phyloP scores from a whole-genome alignment of 2,797 vertebrate species.

The Lophius americanus region DNA sequence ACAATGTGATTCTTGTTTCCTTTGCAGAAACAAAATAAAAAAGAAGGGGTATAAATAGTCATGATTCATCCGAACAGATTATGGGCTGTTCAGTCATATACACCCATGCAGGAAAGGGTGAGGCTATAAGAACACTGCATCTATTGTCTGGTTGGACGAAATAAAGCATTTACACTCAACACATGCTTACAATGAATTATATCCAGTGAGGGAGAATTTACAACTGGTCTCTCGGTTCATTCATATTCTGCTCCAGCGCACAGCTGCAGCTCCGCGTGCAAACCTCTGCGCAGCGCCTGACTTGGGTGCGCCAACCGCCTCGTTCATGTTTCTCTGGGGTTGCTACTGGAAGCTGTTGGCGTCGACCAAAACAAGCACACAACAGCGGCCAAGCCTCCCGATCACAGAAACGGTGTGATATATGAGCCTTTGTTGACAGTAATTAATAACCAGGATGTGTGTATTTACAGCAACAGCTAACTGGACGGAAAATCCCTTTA shows the following conservation, averaged over 20 bases:
- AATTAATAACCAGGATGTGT: constrained; percentile 10
- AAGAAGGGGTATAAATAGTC: constrained; percentile 1
- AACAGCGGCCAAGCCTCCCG: constrained; percentile 24
- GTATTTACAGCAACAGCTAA: neutral
- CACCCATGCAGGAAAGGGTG: constrained; percentile 38
- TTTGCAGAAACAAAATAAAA: constrained; percentile 21
- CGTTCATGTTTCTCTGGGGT: constrained; percentile 62
- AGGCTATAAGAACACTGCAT: constrained; percentile 58
- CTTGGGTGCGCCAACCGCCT: constrained; percentile 75
- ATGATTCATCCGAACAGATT: constrained; percentile 9
- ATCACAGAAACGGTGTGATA: constrained; percentile 16
- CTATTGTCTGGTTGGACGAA: constrained; percentile 74
- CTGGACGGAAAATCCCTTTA: constrained; percentile 21
- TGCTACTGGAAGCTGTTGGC: constrained; percentile 24
- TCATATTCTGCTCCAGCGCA: constrained; percentile 57
- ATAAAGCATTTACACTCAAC: neutral
- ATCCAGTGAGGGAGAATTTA: neutral
- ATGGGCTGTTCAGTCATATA: constrained; percentile 21
- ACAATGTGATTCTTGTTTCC: too few relatives aligned
- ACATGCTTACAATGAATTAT: constrained; percentile 19
- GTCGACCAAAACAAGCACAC: constrained; percentile 55
- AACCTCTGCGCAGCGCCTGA: constrained; percentile 56
- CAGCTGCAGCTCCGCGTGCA: constrained; percentile 47
- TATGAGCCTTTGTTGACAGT: constrained; percentile 2
- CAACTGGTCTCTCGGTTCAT: constrained; percentile 40